Base-by-base conservation (phyloP, 2,113 vertebrate species). In the Cisticola juncidis region DNA sequence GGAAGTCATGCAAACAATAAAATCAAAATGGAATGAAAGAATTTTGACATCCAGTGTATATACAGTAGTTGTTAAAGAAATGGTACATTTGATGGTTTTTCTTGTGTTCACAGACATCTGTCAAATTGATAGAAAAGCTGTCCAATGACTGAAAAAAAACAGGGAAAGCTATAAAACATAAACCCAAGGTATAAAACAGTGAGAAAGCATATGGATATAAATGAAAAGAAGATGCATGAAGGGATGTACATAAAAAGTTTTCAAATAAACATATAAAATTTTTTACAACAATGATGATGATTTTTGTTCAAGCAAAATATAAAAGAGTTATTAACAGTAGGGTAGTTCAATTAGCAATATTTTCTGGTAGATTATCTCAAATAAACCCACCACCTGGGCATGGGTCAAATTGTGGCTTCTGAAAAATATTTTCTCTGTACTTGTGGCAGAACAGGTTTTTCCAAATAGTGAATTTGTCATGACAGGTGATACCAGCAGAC, bases 161-260 rank as follows among this genome's bases (percentile, higher is more conserved):
- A 23, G 14, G 15, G 33, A 78, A 89, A 70, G 9, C 47, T 74
- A 40, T 50, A 60, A 86, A 51, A 57, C 2, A 38, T 33, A 68
- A 94, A 61, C 3, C 1, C 1, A 42, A 91, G 21, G 14, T 5
- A 62, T 26, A 48, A 53, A 90, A 3, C 13, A 56, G 38, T 29
- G 25, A 45, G 7, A 25, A 47, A 9, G 40, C 0, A 0, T 11
- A 25, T 0, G 0, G 35, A 25, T 53, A 54, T 22, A 83, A 80
- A 33, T 45, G 7, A 66, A 64, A 91, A 45, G 15, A 89, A 12
- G 22, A 53, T 3, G 5, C 15, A 28, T 19, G 0, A 65, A 8
- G 44, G 9, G 3, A 14, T 73, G 54, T 50, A 42, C 25, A 25
- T 33, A 18, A 24, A 42, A 80, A 6, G 11, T n/a, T 73, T 53